phyloP scores from a whole-genome alignment of 92 coral and sea anemone genomes.

The Siderastrea radians region DNA sequence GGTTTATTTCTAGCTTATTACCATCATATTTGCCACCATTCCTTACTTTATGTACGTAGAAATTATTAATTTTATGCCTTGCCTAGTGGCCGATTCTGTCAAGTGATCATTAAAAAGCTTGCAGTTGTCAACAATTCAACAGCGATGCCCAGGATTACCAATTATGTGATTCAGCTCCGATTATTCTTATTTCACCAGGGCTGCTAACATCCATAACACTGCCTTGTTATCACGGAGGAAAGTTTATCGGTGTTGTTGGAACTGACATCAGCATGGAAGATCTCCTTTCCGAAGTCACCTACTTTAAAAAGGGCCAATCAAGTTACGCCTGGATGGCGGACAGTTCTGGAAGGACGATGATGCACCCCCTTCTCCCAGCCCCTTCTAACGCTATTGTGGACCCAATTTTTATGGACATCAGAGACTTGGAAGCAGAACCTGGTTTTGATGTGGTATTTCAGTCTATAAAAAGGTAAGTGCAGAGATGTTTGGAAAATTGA shows the following conservation, averaged over 20 bases:
- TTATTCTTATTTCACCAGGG: constrained; percentile 33
- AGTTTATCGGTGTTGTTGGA: constrained; percentile 80
- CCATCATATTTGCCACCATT: too few species aligned
- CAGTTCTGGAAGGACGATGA: constrained; percentile 68
- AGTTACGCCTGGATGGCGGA: constrained; percentile 77
- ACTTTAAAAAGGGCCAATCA: constrained; percentile 69
- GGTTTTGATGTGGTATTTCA: constrained; percentile 43
- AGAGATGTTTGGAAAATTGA: not conserved
- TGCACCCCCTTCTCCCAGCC: constrained; percentile 76
- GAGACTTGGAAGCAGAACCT: constrained; percentile 52
- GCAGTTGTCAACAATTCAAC: too few species aligned
- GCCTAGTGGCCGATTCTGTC: too few species aligned
- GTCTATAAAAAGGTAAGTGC: constrained; percentile 63
- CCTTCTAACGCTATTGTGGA: constrained; percentile 56
- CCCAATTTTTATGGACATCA: constrained; percentile 68
- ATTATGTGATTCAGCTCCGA: not conserved
- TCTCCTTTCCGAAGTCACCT: constrained; percentile 67
- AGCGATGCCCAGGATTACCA: too few species aligned
- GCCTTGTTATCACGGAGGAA: constrained; percentile 63
- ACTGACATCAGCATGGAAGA: constrained; percentile 74
- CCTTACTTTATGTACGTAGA: too few species aligned
- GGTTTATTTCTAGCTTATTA: too few species aligned
- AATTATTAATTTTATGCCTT: too few species aligned
- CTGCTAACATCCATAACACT: constrained; percentile 67
- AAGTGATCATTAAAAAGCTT: too few species aligned